Conservation (phyloP, 2,888 invertebrate genomes). For the Brachypalpus laphriformis region DNA sequence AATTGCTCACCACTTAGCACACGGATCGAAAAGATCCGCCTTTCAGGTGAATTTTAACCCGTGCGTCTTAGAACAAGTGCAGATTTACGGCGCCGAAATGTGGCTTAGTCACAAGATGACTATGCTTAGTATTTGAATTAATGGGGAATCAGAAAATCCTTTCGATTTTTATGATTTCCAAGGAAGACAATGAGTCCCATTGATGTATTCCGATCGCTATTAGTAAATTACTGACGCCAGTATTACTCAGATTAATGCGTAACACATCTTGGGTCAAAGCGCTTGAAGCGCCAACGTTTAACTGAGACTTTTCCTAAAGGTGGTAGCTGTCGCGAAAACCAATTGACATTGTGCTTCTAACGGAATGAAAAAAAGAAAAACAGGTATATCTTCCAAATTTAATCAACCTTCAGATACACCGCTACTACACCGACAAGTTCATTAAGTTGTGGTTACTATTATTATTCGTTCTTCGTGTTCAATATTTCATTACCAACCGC, state of each 20-base stretch:
- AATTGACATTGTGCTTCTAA: slow-evolving; percentile 8
- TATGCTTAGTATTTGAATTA: background rate
- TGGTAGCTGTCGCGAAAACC: background rate
- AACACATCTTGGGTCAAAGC: slow-evolving; percentile 12
- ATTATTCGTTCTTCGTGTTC: slow-evolving; percentile 20
- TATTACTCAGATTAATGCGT: slow-evolving; percentile 47
- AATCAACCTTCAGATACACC: slow-evolving; percentile 54
- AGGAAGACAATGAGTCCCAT: slow-evolving; percentile 30
- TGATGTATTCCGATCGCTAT: slow-evolving; percentile 13
- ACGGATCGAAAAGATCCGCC: slow-evolving; percentile 32
- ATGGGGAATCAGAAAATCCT: slow-evolving; percentile 19
- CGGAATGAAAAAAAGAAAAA: slow-evolving; percentile 2
- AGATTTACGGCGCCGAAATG: slow-evolving; percentile 16
- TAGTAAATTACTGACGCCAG: background rate
- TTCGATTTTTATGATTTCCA: slow-evolving; percentile 32
- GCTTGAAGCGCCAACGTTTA: background rate
- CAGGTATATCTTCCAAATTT: slow-evolving; percentile 32
- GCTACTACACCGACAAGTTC: slow-evolving; percentile 49
- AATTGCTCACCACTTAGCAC: slow-evolving; percentile 23
- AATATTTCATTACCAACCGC: slow-evolving; percentile 35
- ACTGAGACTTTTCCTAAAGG: background rate
- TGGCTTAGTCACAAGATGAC: slow-evolving; percentile 29
- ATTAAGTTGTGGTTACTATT: slow-evolving; percentile 40
- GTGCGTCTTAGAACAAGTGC: background rate
- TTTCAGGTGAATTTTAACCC: slow-evolving; percentile 8